Evolutionary conservation across 2,113 vertebrate genomes (phyloP), one percentile per base, ranked within the genome.

Genomic region (Apeltes quadracus): DNA sequence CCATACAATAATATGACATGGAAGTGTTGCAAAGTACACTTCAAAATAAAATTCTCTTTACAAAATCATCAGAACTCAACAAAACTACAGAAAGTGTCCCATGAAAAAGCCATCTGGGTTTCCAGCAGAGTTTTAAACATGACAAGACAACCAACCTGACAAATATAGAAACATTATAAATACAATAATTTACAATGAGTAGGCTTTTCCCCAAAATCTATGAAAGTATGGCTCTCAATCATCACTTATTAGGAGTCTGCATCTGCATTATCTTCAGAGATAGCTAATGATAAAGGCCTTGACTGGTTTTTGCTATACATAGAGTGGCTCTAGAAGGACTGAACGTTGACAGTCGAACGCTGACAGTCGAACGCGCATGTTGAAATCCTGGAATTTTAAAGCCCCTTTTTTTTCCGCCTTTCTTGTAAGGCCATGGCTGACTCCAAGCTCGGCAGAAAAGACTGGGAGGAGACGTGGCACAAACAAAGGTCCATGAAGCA

Each of bases 401-500:
- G 81, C 72, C 75, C 62, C 75, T 69, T 76, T 79, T 63, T 74
- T 61, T 72, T 54, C n/a, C n/a, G 73, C 57, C 75, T 44, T 34
- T 76, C 82, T 78, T 55, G 80, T 72, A 83, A 81, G 63, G 75
- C 82, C 71, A 25, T 5, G 1, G 78, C 61, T 64, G 38, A 78
- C 72, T 69, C 65, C 72, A 4, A 13, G 72, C 63, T 76, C 32
- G 71, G 58, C 63, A 69, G 57, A 46, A 56, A 11, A 36, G 66
- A 55, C 57, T 14, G 34, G 69, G 56, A 70, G 59, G 64, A 80
- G 61, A 72, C 41, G 27, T 70, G 69, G 77, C 53, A 84, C 81
- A 82, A 85, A 85, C 83, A 55, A 87, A 88, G 85, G 87, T 66
- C 72, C 78, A 83, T 83, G 75, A 82, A 85, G 77, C 87, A 83